A percentile compares a stretch with the other conserved stretches of the same genome.
These are phyloP conservation scores for Drosophila helvetica DNA, from an alignment of 2,888 invertebrate genomes.

Conservation along the genomic window DNA sequence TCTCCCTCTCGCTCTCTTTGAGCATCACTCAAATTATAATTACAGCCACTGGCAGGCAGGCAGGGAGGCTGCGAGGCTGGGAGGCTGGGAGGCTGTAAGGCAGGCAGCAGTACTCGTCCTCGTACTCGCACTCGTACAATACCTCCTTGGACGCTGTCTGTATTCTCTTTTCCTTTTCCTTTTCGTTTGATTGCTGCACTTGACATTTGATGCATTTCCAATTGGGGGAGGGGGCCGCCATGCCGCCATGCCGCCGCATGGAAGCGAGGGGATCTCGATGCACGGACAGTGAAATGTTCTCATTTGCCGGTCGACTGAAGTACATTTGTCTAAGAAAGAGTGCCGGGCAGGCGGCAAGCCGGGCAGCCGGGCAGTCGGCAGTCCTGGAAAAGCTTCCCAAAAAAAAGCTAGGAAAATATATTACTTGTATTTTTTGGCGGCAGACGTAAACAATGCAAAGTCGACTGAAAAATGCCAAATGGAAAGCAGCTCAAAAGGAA, in stretches of 20 bases:
- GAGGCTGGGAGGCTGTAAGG: conserved; percentile 21
- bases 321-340: conserved; percentile 55
- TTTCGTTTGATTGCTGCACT: conserved; percentile 46
- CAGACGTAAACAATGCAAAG: background rate
- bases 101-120: conserved; percentile 21
- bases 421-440: conserved; percentile 28
- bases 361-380: background rate
- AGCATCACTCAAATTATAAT: conserved; percentile 30
- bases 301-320: conserved; percentile 69
- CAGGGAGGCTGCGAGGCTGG: conserved; percentile 18
- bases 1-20: conserved; percentile 16
- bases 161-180: conserved; percentile 2
- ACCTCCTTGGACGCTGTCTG: background rate
- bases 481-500: background rate
- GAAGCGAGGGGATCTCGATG: too few species aligned
- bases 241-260: background rate
- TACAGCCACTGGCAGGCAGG: conserved; percentile 10
- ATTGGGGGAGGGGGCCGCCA: background rate
- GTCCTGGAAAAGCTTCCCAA: conserved; percentile 4
- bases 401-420: background rate
- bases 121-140: background rate
- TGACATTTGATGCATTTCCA: conserved; percentile 59
- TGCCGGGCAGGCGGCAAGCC: too few species aligned
- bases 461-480: background rate
- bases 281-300: conserved; percentile 62